Percentiles rank a stretch among this genome's conserved stretches.
Conservation (phyloP, 2,113 vertebrate species). For the Nannospalax galili region DNA sequence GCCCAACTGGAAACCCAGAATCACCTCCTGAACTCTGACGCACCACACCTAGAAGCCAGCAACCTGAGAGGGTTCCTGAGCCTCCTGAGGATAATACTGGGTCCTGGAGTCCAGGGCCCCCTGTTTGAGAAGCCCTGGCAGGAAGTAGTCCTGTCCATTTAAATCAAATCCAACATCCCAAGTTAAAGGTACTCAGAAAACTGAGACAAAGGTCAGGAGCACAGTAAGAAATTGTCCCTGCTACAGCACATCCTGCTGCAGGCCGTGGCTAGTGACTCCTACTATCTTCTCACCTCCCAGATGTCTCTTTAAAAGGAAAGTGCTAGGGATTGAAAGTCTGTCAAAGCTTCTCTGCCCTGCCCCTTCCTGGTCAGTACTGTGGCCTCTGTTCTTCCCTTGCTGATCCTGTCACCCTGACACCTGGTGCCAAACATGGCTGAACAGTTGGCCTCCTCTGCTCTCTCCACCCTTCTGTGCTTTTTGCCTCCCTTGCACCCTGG, state of each 20-base stretch:
- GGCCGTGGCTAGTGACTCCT: not conserved
- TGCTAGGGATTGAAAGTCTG: rapidly evolving
- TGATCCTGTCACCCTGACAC: not conserved
- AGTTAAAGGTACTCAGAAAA: not conserved
- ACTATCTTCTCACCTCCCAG: not conserved
- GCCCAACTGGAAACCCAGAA: no score
- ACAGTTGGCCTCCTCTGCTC: not conserved
- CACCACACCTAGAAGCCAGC: not conserved
- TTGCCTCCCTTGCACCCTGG: no score
- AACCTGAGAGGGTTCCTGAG: not conserved
- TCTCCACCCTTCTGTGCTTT: not conserved
- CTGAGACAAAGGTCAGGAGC: not conserved
- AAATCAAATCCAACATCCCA: not conserved
- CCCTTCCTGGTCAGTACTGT: not conserved
- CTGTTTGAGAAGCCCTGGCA: not conserved
- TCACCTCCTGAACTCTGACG: not conserved
- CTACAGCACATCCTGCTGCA: not conserved
- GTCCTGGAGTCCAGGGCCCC: not conserved
- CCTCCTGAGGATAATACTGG: not conserved
- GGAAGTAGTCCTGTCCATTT: not conserved
- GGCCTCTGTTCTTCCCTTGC: not conserved
- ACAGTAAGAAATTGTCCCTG: not conserved
- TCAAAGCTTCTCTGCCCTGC: no score
- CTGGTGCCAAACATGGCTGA: not conserved
- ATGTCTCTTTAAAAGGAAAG: not conserved